These are phyloP conservation scores for Cirrhinus mrigala DNA, from an alignment of 2,797 vertebrate genomes.

Conservation along the genomic window DNA sequence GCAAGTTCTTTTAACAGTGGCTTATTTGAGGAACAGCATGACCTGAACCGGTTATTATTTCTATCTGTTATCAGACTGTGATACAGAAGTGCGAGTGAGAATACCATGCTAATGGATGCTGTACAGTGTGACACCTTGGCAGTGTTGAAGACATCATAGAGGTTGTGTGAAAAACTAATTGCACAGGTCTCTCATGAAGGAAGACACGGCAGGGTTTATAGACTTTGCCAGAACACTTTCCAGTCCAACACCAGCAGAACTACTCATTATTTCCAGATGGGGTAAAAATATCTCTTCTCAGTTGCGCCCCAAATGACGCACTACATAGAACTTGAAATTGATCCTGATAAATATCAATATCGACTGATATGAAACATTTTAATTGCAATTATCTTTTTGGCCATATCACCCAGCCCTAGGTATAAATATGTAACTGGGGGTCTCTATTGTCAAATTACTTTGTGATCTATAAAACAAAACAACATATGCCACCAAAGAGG, in stretches of 20 bases:
- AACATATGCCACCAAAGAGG: neutral
- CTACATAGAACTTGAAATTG: neutral
- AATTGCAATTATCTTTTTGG: too few species aligned
- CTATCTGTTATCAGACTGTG: neutral
- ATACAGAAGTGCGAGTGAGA: conserved; percentile 38
- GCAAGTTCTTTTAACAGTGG: conserved; percentile 32
- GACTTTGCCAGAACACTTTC: neutral
- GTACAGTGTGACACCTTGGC: conserved; percentile 42
- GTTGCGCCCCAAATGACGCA: neutral
- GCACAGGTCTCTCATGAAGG: neutral
- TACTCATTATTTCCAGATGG: neutral
- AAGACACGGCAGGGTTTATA: conserved; percentile 19
- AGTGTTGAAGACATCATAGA: conserved; percentile 8
- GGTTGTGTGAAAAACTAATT: conserved; percentile 40
- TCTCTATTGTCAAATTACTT: neutral
- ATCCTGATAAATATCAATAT: too few species aligned
- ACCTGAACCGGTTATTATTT: conserved; percentile 49
- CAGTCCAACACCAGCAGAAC: neutral
- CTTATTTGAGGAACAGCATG: neutral
- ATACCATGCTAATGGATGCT: conserved; percentile 38
- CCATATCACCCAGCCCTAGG: too few species aligned
- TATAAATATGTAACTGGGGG: neutral
- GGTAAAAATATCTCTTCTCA: neutral
- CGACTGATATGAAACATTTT: too few species aligned
- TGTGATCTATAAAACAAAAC: neutral